Base-by-base conservation (phyloP, 2,888 invertebrate species). In the Bellardia bayeri region DNA sequence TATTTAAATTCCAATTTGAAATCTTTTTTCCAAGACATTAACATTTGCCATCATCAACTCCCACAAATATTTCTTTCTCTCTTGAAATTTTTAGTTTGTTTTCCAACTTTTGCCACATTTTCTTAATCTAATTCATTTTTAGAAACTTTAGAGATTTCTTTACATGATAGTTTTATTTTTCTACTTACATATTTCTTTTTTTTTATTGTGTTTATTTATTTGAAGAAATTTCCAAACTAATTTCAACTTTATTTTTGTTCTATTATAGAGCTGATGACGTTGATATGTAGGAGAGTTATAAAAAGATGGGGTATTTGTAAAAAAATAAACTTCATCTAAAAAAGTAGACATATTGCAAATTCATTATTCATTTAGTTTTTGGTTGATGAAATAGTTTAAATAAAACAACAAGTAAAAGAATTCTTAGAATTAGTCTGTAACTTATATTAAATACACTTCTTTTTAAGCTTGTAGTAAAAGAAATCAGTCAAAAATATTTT, bases 121-220 rank as follows among this genome's bases (percentile, higher is more conserved):
- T 74, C 30, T 64, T 80, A 85, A 85, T 85, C 74, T 85, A 80
- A 85, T 85, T 85, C 72, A 66, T 84, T 79, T 85, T 80, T 68
- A 66, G 64, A 80, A 85, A 85, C 79, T 80, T 85, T 85, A 11
- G 71, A 80, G 84, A 85, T 85, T 79, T 84, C 74, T 85, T 80
- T 63, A 58, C 66, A 72, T 61, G 49, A 1, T 37, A n/a, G 23
- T 23, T 13, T 58, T 14, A 51, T 58, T n/a, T 16, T 80, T 49
- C 68, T 68, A 16, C 7, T 58, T 56, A 45, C 7, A 7, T 45
- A 2, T 45, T 45, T 11, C 11, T 11, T 45, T 16, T 37, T 54
- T 54, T 42, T 33, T 49, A 42, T 23, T 56, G 61, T 84, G 79
- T 85, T 85, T 72, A 72, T 79, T 84, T 85, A 51, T 74, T 82